These are phyloP conservation scores for Patella ulyssiponensis DNA, from an alignment of 2,888 invertebrate genomes.

Conservation along the genomic window DNA sequence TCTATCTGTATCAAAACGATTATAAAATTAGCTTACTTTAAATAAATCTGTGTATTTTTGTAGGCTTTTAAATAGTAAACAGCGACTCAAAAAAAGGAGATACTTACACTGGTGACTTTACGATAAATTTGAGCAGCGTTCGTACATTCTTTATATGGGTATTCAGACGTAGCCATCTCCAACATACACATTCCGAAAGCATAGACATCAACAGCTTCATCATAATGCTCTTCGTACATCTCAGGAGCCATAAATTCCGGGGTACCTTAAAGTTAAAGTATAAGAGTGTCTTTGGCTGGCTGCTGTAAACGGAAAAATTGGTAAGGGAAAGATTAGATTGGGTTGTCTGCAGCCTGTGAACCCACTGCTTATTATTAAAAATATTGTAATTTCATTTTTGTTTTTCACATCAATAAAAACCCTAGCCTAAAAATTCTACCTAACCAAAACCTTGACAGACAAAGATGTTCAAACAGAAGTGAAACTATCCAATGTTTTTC, in stretches of 20 bases:
- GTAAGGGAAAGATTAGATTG: conserved; percentile 18
- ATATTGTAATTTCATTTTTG: no score
- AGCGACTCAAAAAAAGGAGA: neutral
- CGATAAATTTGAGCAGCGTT: conserved; percentile 99
- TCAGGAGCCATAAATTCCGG: conserved; percentile 99
- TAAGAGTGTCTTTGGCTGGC: conserved; percentile 42
- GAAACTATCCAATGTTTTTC: no score
- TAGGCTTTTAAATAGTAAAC: neutral
- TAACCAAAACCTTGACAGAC: no score
- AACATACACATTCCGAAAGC: conserved; percentile 99
- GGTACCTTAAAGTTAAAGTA: conserved; percentile 77
- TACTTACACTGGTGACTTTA: conserved; percentile 93
- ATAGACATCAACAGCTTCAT: conserved; percentile 98
- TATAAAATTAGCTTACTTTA: neutral
- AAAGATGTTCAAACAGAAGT: no score
- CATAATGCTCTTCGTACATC: conserved; percentile 99
- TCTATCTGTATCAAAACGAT: neutral
- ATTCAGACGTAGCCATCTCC: conserved; percentile 99
- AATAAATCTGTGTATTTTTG: no score
- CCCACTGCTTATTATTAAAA: no score
- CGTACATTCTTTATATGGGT: conserved; percentile 98
- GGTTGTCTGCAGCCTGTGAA: no score
- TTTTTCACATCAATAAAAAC: no score
- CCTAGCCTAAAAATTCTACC: no score
- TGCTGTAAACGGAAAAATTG: conserved; percentile 29